Base-by-base conservation (phyloP, 2,797 vertebrate genomes). In the Danio kyathit region DNA sequence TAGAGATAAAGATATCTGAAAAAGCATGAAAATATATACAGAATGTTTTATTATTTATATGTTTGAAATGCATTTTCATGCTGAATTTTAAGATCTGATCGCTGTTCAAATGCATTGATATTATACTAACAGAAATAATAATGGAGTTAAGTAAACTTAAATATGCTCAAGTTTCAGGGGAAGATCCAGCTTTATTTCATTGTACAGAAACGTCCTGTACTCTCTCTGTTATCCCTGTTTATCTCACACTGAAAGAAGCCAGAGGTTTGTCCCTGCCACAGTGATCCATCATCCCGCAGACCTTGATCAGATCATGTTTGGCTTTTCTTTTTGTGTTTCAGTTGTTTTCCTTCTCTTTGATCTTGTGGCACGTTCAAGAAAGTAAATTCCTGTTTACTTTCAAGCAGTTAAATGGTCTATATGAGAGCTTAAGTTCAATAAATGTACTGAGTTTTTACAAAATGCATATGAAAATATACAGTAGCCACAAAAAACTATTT, bases 241-340 rank as follows among this genome's bases (percentile, higher is more conserved):
- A 71, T 71, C 80, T 59, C 41, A 69, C 77, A 66, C 38, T 61
- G 64, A 80, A 83, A 74, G 82, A 87, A 73, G 65, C 49, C 74
- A 59, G 52, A 84, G 86, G 84, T 87, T 85, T 77, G 80, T 82
- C 52, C 46, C 46, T 65, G 52, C 41, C 63, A 17, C 48, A 54
- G 59, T 44, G 29, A 70, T 56, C 48, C 11, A 41, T 48, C 61
- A 38, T 52, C 44, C 21, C 16, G n/a, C 74, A 40, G 13, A 21
- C 16, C 61, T 29, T 67, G 46, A 44, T 70, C 29, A 14, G 44
- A 70, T 70, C 38, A 57, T 61, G 44, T 60, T 65, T 61, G 43
- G 63, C 64, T 16, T 12, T 67, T 48, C 56, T 11, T 60, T 56
- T 71, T 9, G 51, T 64, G 5, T 71, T 71, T 56, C 19, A 29